Evolutionary conservation across 2,888 invertebrate genomes (phyloP).

Genomic region (Hypercompe scribonia): DNA sequence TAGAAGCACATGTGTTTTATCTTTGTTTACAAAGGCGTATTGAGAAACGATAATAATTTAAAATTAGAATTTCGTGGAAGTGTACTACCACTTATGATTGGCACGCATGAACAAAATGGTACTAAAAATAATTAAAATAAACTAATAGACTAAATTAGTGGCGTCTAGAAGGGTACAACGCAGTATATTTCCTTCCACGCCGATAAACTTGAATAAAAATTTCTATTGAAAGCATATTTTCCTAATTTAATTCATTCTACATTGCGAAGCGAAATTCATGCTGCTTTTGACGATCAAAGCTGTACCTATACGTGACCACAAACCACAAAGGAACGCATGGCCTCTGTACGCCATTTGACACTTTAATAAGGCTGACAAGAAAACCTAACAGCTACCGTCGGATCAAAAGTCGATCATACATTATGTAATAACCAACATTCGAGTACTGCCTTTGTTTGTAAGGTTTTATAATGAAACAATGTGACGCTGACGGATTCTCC

Average conservation of each 20-base stretch:
- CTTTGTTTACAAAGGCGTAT: neutral
- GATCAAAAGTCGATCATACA: neutral
- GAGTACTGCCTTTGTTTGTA: neutral
- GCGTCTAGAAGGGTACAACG: neutral
- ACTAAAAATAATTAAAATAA: neutral
- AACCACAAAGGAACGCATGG: neutral
- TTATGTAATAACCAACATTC: neutral
- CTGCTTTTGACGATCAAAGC: neutral
- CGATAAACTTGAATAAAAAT: neutral
- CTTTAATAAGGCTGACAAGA: neutral
- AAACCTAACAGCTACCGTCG: neutral
- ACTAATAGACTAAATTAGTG: neutral
- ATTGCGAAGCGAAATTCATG: neutral
- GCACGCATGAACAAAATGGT: neutral
- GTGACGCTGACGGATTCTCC: neutral
- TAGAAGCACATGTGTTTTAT: neutral
- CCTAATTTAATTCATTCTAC: neutral
- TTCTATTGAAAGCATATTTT: neutral
- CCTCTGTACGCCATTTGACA: neutral
- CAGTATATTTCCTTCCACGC: neutral
- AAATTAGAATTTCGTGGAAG: neutral
- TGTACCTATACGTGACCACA: neutral
- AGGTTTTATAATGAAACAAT: constrained; percentile 4
- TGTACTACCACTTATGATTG: neutral
- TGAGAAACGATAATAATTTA: neutral